Evolutionary conservation across 1,140 invertebrate species (phyloP), one percentile per base, ranked within the genome.

Genomic region (Colletes latitarsis): DNA sequence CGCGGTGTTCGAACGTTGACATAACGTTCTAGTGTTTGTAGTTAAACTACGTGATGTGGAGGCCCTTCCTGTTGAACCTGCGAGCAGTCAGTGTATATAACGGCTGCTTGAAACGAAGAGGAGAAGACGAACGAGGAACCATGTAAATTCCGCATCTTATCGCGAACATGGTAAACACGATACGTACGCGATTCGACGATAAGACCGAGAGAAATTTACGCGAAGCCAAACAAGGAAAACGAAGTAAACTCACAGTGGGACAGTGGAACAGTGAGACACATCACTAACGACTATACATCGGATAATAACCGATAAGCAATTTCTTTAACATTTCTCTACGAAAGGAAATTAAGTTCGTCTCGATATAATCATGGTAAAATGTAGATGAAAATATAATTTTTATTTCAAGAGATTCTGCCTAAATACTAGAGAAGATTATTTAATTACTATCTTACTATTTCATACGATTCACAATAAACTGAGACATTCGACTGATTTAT

Each of bases 1-100:
- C 49, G 21, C 49, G 21, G 19, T 30, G 60, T 67, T 81, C 63
- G 30, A 58, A 46, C 43, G 73, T 85, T 85, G 68, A 77, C 73
- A 84, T 21, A 81, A 77, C 30, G 72, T 58, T 19, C 19, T 1
- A n/a, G 64, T 67, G 71, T 74, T 74, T 75, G 62, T 58, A 79
- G 77, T 74, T 53, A 5, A 63, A 63, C 68, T 66, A 66, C 60
- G 41, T 19, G 52, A 21, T 12, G 39, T 9, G 49, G 12, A 60
- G 17, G 6, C 39, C 39, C 15, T 77, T 70, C 30, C 67, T 60
- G 43, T 21, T 14, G 55, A 77, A 69, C 46, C 14, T 41, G 14
- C 46, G 6, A 30, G 21, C 55, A 30, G 19, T 19, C 12, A n/a
- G 53, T 77, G 21, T 62, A 21, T 46, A 62, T 41, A 69, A 69